Base-by-base conservation (phyloP, 2,113 vertebrate genomes). In the Ptychochromis oligacanthus region DNA sequence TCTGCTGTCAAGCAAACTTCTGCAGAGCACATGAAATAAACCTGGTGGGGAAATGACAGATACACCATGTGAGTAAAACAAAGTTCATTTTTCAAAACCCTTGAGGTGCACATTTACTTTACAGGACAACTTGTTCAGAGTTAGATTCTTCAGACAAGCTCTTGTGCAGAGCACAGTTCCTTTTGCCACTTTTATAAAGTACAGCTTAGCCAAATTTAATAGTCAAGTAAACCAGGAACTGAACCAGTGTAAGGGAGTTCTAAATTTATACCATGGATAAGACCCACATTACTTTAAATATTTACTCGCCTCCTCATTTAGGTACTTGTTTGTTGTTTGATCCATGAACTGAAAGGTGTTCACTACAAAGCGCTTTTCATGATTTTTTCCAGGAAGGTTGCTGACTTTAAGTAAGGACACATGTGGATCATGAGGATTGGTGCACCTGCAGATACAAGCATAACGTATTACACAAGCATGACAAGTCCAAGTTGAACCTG, bases 21-120 rank as follows among this genome's bases (percentile, higher is more conserved):
- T 20, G 93, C 31, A 3, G 95, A 95, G 61, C 96, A 96, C 95
- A 96, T 95, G 76, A 96, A 96, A 85, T 93, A 93, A 65, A 96
- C 95, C 95, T 96, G 83, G 20, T 40, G 7, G 43, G 34, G 11
- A 40, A 38, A 6, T 17, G 38, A 65, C 7, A 36, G 1, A 38
- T 22, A 11, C 7, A 46, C 17, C 7, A 58, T 58, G 20, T 4
- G 15, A 76, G 74, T 12, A 22, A 61, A 2, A 18, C 18, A 56
- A 34, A 36, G 24, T 15, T 17, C 6, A 54, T 64, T 5, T 15
- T 26, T 17, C 13, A 67, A 12, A 31, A 31, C 28, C 4, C 28
- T 31, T 31, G 46, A n/a, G n/a, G 12, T 22, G 40, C 20, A 52
- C 10, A 20, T 3, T 17, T 5, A 65, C 22, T 65, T 62, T 17